These are phyloP conservation scores for Pangasius krempfi DNA, from an alignment of 2,797 vertebrate species.

Conservation along the genomic window DNA sequence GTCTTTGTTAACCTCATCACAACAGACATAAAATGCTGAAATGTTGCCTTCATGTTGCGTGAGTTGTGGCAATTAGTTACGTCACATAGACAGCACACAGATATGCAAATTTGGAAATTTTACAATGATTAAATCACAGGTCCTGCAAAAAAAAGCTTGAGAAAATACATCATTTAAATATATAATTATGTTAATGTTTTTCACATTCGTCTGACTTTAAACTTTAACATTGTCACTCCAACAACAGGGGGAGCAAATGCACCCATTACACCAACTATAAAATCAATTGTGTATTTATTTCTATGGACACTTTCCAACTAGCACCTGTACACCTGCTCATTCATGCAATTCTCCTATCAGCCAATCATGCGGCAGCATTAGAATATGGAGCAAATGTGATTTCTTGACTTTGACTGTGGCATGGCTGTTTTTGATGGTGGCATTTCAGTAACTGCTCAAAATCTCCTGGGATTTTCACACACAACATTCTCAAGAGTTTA, in stretches of 20 bases:
- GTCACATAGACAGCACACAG: no score
- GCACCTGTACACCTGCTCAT: not conserved
- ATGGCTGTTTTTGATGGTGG: not conserved
- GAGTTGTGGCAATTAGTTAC: not conserved
- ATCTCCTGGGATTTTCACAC: not conserved
- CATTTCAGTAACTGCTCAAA: not conserved
- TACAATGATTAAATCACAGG: not conserved
- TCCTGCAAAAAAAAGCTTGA: not conserved
- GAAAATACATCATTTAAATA: not conserved
- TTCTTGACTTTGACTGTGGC: not conserved
- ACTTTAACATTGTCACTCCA: not conserved
- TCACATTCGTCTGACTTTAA: not conserved
- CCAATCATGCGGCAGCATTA: not conserved
- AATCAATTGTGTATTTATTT: not conserved
- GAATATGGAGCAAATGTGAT: no score
- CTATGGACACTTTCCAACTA: not conserved
- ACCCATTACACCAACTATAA: not conserved
- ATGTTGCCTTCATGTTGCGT: not conserved
- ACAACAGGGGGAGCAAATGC: not conserved
- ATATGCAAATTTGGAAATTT: not conserved
- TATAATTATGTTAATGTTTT: not conserved
- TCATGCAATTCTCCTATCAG: not conserved
- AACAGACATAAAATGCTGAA: not conserved
- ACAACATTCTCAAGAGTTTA: not conserved
- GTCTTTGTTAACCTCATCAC: not conserved